phyloP scores from a whole-genome alignment of 2,888 invertebrate species.

The Eutolmus rufibarbis region DNA sequence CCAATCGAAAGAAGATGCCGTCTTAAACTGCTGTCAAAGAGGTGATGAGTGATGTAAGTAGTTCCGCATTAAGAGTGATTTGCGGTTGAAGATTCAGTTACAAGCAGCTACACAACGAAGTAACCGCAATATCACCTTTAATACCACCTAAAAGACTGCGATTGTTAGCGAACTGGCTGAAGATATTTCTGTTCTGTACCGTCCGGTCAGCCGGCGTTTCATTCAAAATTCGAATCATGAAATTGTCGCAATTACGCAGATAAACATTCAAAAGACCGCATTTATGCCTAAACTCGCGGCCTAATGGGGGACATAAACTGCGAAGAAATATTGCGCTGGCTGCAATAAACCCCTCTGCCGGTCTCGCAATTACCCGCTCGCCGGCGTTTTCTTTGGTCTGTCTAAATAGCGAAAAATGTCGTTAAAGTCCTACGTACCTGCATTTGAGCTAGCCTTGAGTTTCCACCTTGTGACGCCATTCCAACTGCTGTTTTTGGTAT shows the following conservation, averaged over 20 bases:
- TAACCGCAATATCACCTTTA: background rate
- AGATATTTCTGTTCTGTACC: background rate
- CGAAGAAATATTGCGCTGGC: background rate
- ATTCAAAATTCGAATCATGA: background rate
- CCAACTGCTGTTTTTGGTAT: constrained; percentile 3
- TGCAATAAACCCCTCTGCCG: background rate
- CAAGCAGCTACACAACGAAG: background rate
- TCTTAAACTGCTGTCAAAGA: background rate
- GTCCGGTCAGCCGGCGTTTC: background rate
- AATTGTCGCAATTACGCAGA: background rate
- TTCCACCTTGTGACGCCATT: constrained; percentile 61
- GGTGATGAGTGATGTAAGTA: background rate
- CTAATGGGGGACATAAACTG: background rate
- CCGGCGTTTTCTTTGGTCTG: background rate
- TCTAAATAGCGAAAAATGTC: background rate
- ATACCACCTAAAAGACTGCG: background rate
- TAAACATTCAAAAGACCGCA: background rate
- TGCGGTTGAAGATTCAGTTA: background rate
- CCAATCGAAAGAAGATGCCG: background rate
- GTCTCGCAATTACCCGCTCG: background rate
- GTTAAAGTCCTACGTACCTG: constrained; percentile 59
- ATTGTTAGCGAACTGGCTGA: background rate
- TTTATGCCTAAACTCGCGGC: background rate
- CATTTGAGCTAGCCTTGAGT: constrained; percentile 63
- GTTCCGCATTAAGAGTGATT: background rate